Evolutionary conservation across 2,113 vertebrate genomes (phyloP), one percentile per base, ranked within the genome.

Genomic region (Triplophysa siluroides): DNA sequence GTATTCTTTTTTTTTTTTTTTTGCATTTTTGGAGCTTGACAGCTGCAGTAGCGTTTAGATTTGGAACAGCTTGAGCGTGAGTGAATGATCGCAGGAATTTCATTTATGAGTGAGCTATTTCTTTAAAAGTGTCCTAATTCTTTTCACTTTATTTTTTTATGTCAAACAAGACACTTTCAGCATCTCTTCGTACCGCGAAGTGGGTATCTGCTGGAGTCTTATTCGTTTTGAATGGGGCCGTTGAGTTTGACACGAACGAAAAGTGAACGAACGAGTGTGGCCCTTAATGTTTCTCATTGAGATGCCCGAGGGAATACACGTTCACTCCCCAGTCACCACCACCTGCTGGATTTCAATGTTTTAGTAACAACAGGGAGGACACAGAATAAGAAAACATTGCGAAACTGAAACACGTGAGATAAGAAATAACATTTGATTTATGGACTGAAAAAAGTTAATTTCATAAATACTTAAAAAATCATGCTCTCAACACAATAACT

Each of bases 251-350:
- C 16, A 18, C 58, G 26, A 62, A 29, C 58, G 10, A 29, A 54
- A 50, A 65, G 61, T 65, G 74, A 65, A 45, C 24, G 38, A 54
- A 54, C 6, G 52, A 62, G 58, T 50, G 24, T 52, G 45, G 26
- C 43, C 33, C 10, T 52, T 65, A 76, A 76, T 65, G 45, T 50
- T 65, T 76, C 74, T 65, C 45, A 52, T 54, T 65, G 62, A 21
- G 29, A 3, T 76, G 61, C 78, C 69, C 16, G 61, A 72, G 60
- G 60, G 41, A 50, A 65, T 38, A 18, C 50, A 23, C 8, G 41
- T 75, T 56, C 23, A 45, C 47, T n/a, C 33, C 65, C 24, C 43
- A 76, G 54, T 21, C 21, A 41, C 47, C 70, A 60, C 61, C 38
- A 76, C 79, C 54, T 67, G 58, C 62, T 61, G 54, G 52, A 60